Conservation (phyloP, 2,797 vertebrate species). For the Holocentrus rufus region DNA sequence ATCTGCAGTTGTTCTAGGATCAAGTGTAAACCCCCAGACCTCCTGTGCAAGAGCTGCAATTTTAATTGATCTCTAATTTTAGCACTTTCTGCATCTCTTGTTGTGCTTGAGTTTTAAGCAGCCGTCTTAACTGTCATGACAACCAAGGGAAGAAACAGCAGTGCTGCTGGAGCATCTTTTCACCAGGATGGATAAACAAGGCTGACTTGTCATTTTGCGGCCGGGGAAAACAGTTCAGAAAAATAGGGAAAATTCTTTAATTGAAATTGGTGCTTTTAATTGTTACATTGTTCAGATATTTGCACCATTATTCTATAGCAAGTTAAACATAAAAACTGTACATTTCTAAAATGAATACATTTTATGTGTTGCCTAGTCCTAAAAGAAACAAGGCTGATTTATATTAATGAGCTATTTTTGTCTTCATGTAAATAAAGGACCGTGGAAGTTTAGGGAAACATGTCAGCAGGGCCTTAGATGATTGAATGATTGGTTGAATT, state of each 20-base stretch:
- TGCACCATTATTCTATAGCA: too few species aligned
- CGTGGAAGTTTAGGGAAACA: too few species aligned
- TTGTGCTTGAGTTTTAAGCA: slow-evolving; percentile 8
- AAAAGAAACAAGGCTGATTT: too few species aligned
- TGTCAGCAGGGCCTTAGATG: too few species aligned
- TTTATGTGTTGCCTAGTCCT: too few species aligned
- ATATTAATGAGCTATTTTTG: too few species aligned
- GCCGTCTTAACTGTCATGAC: slow-evolving; percentile 33
- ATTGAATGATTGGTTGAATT: too few species aligned
- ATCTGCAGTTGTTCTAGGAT: background rate
- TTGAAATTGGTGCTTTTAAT: too few species aligned
- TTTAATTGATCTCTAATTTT: slow-evolving; percentile 58
- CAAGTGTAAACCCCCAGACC: background rate
- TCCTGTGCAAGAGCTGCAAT: slow-evolving; percentile 25
- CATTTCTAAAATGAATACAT: too few species aligned
- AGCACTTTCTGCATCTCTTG: slow-evolving; percentile 29
- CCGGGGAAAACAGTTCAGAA: background rate
- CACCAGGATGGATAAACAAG: background rate
- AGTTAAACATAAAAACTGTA: too few species aligned
- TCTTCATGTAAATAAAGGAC: too few species aligned
- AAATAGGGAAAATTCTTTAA: background rate
- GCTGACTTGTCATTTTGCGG: background rate
- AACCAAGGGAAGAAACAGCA: slow-evolving; percentile 11
- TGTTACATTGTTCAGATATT: too few species aligned
- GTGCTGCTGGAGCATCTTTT: slow-evolving; percentile 24